Percentiles rank a stretch among this genome's conserved stretches.
phyloP scores from a whole-genome alignment of 1,140 invertebrate genomes.

The Ceratosolen fusciceps region DNA sequence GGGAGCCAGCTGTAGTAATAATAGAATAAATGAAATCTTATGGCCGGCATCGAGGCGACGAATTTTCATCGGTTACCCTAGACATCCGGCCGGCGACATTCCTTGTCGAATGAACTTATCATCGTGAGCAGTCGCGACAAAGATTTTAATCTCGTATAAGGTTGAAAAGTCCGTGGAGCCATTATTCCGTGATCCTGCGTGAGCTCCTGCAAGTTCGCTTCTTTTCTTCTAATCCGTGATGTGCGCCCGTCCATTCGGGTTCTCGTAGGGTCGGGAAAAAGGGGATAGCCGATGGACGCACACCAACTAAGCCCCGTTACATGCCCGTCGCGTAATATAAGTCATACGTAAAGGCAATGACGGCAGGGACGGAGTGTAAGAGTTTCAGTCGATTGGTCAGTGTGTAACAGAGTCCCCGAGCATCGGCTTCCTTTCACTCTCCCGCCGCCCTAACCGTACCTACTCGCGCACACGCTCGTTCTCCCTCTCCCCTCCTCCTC shows the following conservation, averaged over 20 bases:
- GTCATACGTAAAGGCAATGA: background rate
- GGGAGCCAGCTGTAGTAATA: background rate
- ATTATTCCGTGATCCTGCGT: background rate
- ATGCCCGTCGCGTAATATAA: background rate
- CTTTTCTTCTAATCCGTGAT: background rate
- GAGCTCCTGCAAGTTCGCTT: background rate
- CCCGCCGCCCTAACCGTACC: too few species aligned
- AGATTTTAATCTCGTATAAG: slow-evolving; percentile 26
- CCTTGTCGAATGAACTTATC: background rate
- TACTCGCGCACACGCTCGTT: background rate
- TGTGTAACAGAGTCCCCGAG: background rate
- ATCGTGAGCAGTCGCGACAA: background rate
- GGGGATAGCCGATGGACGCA: background rate
- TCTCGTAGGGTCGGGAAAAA: background rate
- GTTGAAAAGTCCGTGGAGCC: background rate
- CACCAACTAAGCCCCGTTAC: background rate
- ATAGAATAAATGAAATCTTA: background rate
- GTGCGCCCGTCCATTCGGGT: background rate
- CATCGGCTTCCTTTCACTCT: background rate
- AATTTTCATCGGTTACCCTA: background rate
- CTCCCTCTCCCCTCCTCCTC: background rate
- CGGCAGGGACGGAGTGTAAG: background rate
- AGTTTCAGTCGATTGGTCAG: slow-evolving; percentile 15
- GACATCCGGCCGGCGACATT: background rate
- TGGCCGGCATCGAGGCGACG: background rate